phyloP scores from a whole-genome alignment of 2,888 invertebrate species.

The Eristalinus aeneus region DNA sequence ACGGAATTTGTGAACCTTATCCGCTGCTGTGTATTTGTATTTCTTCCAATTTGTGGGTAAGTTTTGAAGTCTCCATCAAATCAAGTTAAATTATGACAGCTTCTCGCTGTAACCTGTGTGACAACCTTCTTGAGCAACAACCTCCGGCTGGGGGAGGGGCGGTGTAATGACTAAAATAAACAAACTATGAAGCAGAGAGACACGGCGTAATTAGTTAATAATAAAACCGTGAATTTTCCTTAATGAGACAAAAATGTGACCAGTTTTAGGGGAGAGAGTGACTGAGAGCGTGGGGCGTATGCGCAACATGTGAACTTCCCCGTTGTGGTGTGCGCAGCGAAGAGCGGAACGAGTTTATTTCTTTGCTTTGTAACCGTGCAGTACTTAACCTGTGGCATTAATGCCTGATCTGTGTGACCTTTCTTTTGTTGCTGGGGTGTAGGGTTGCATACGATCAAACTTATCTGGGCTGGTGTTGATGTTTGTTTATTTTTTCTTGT shows the following conservation, averaged over 20 bases:
- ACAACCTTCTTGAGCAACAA: slow-evolving; percentile 24
- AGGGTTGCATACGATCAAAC: not conserved
- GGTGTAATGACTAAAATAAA: not conserved
- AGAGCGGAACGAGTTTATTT: slow-evolving; percentile 29
- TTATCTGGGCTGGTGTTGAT: not conserved
- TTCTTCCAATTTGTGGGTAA: slow-evolving; percentile 27
- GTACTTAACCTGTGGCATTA: slow-evolving; percentile 28
- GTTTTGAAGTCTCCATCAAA: slow-evolving; percentile 18
- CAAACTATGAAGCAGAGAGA: slow-evolving; percentile 18
- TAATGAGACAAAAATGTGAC: slow-evolving; percentile 35
- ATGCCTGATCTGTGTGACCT: not conserved
- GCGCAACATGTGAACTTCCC: slow-evolving; percentile 44
- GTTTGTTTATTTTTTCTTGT: not conserved
- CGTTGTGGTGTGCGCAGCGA: slow-evolving; percentile 4
- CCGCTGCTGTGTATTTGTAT: not conserved
- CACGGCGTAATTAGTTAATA: slow-evolving; percentile 16
- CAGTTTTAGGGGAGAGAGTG: slow-evolving; percentile 16
- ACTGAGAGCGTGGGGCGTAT: slow-evolving; percentile 36
- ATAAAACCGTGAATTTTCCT: slow-evolving; percentile 1
- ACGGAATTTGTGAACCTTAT: not conserved
- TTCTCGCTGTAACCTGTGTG: slow-evolving; percentile 7
- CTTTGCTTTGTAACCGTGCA: not conserved
- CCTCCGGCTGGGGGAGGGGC: not conserved
- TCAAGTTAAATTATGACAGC: slow-evolving; percentile 10
- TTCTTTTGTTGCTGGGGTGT: not conserved